phyloP scores from a whole-genome alignment of 2,888 invertebrate genomes.

The Formica aserva region DNA sequence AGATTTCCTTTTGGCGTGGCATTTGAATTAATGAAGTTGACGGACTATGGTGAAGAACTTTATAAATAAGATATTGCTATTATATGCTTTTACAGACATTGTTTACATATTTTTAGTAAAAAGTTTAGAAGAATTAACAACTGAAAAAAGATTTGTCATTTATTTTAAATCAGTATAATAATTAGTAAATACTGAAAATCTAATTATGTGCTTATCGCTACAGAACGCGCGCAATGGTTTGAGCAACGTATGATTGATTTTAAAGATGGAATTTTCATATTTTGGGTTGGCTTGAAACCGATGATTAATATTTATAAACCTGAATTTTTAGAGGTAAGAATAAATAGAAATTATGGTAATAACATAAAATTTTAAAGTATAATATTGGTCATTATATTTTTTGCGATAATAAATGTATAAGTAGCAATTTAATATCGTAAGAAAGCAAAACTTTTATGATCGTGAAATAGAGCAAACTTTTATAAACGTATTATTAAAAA shows the following conservation, averaged over 20 bases:
- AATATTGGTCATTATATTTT: background rate
- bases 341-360: background rate
- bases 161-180: background rate
- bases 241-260: background rate
- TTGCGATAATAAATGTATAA: background rate
- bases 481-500: background rate
- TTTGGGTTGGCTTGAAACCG: conserved; percentile 68
- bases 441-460: background rate
- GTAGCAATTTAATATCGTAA: background rate
- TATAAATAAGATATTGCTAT: too few species aligned
- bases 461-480: too few species aligned
- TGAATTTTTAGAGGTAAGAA: conserved; percentile 75
- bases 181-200: background rate
- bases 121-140: too few species aligned
- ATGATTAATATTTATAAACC: conserved; percentile 74
- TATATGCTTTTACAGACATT: too few species aligned
- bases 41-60: too few species aligned
- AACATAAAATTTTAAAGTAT: too few species aligned
- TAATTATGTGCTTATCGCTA: background rate
- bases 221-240: background rate
- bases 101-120: too few species aligned
- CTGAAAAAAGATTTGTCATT: background rate
- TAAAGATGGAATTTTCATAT: conserved; percentile 68
- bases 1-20: too few species aligned
- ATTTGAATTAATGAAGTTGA: too few species aligned